Base-by-base conservation (phyloP, 2,888 invertebrate genomes). In the Xanthorhoe spadicearia region DNA sequence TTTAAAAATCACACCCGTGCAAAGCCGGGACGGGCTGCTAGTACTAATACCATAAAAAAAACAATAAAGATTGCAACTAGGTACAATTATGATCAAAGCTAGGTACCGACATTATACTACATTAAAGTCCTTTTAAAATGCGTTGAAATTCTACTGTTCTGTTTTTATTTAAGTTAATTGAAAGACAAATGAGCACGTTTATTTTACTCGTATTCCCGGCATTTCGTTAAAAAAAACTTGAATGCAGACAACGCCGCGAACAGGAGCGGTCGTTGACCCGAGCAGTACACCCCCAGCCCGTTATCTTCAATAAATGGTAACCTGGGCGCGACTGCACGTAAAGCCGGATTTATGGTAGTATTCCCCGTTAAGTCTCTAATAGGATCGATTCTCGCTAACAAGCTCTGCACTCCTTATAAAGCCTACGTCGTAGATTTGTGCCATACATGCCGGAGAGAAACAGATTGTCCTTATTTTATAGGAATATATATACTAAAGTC, bases 281-380 rank as follows among this genome's bases (percentile, higher is more conserved):
- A 57, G 71, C 72, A 74, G 79, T 83, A 82, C 86, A 88, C 83
- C 88, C 90, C 86, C 86, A 81, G 75, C 89, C 92, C 91, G 92
- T 91, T 92, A 92, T 85, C 83, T 83, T 81, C 87, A 80, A 80
- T 90, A 85, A 90, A 91, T 81, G 91, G 91, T 86, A 90, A 90
- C 90, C 83, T 79, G 86, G 81, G 76, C 79, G 83, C 84, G 83
- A 80, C 80, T 83, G 71, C 76, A 75, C 78, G 74, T 78, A 76
- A 77, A 75, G 53, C 68, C 19, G 61, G 53, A 68, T 68, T 64
- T 71, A 70, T 64, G 61, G 65, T 54, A 48, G 62, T 59, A 62
- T 55, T 65, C 65, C 66, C 69, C 69, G 71, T 71, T 67, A 68
- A 63, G 53, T 60, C 62, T 66, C 61, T 65, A 63, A 57, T 70